Base-by-base conservation (phyloP, 1,140 invertebrate species). In the Andrena cerasifolii region DNA sequence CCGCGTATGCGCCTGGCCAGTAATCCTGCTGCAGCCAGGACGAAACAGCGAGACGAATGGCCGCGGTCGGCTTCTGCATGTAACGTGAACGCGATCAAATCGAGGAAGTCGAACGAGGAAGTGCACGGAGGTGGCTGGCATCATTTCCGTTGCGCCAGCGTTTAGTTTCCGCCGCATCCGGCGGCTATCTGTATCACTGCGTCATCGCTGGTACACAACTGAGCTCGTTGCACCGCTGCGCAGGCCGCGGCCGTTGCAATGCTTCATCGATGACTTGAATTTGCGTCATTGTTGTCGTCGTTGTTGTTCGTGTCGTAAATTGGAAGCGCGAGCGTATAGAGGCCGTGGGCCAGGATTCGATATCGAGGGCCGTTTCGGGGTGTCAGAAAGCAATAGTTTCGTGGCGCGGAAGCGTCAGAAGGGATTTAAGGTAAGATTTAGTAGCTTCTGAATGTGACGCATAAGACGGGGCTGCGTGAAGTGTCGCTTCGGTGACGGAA, bases 121-220 rank as follows among this genome's bases (percentile, higher is more conserved):
- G 83, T 83, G 78, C 80, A 80, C 84, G 61, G 78, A 83, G 89
- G 84, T 88, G 83, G 81, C 82, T 83, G 76, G 82, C 86, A 83
- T 89, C 86, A 91, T 91, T 90, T 91, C 90, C 90, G 86, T 81
- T 33, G 76, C 80, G 84, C 86, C 78, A 86, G 87, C 86, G 86
- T 90, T 89, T 89, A 91, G 90, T 91, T 91, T 91, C 89, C 90
- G 89, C 59, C 76, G 68, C 80, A 81, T 90, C 88, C 89, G 87
- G 71, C 76, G 58, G 70, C 85, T 83, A 84, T 89, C 79, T 86
- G 78, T 87, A 89, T 89, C 86, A 88, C 77, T 80, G 75, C 71
- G 73, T 86, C 86, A 88, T 84, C 73, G 70, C 47, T n/a, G 80
- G 68, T 54, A 49, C 43, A n/a, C 33, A 70, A 43, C 56, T 26